A percentile compares a stretch with the other conserved stretches of the same genome.
These are phyloP conservation scores for Phasianus colchicus DNA, from an alignment of 2,113 vertebrate genomes.

Conservation along the genomic window DNA sequence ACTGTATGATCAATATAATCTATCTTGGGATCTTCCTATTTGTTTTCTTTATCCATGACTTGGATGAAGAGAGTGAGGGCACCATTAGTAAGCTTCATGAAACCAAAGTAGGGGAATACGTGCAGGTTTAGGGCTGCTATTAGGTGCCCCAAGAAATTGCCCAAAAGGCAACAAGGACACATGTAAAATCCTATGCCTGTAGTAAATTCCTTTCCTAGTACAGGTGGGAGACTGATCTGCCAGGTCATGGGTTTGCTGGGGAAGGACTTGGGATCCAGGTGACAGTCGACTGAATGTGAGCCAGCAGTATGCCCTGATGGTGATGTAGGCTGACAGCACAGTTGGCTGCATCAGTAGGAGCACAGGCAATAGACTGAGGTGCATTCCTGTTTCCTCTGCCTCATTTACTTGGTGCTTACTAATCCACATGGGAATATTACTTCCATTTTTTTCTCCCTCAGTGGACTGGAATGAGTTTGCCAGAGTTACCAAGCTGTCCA, in stretches of 20 bases:
- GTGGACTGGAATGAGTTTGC: background rate
- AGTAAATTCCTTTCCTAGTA: background rate
- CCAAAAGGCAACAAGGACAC: background rate
- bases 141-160: background rate
- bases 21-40: background rate
- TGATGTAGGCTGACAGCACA: background rate
- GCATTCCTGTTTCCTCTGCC: background rate
- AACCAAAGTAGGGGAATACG: fast-evolving
- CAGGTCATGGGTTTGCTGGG: background rate
- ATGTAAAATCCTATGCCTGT: background rate
- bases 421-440: background rate
- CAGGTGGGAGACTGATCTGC: background rate
- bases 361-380: background rate
- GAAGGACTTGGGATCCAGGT: background rate
- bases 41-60: background rate
- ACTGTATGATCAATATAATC: background rate
- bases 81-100: background rate
- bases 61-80: background rate
- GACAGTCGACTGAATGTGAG: fast-evolving
- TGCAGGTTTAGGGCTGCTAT: background rate
- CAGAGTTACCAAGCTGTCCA: background rate
- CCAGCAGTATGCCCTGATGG: background rate
- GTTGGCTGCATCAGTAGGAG: background rate
- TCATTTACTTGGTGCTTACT: background rate
- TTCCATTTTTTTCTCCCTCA: background rate